Base-by-base conservation (phyloP, 1,140 invertebrate species). In the Glossosoma conforme region DNA sequence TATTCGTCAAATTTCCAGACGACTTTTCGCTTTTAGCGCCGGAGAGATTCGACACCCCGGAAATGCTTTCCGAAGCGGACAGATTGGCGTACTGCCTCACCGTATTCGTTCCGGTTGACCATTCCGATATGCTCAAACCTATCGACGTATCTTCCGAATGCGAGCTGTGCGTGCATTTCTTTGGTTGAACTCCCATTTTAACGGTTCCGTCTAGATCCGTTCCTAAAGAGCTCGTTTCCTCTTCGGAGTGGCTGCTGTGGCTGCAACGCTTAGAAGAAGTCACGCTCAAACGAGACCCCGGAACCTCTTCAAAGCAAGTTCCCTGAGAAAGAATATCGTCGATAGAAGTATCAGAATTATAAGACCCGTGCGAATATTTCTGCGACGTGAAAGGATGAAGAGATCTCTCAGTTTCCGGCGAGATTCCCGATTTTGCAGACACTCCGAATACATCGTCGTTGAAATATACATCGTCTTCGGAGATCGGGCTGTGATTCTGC, bases 111-210 rank as follows among this genome's bases (percentile, higher is more conserved):
- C 85, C 86, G 25, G 86, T 89, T 0, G 86, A 89, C 85, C 86
- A 90, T 59, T 90, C 87, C 1, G 86, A 89, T 61, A 87, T 84
- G 54, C 86, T 87, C 20, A 89, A 67, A 13, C 86, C 87, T 65
- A 89, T 85, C 0, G 87, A 89, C 1, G 87, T 91, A 62, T 90
- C 86, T 65, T 89, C 87, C 14, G 86, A 87, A 63, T 88, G 85
- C 0, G 86, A 88, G 67, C 86, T 81, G 66, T 86, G 78, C 42
- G 84, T 75, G 68, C 86, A 82, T 78, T 87, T 74, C 54, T 85
- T 85, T 43, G 83, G 84, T 62, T 85, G 84, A 4, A 87, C 66
- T 3, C 82, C 85, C 60, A 86, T 83, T 64, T 85, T 81, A 0
- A 89, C 86, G 0, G 86, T 89, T 14, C 85, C 87, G 66, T 87